Evolutionary conservation across 2,888 invertebrate species (phyloP).

Genomic region (Chrysolina oricalcia): DNA sequence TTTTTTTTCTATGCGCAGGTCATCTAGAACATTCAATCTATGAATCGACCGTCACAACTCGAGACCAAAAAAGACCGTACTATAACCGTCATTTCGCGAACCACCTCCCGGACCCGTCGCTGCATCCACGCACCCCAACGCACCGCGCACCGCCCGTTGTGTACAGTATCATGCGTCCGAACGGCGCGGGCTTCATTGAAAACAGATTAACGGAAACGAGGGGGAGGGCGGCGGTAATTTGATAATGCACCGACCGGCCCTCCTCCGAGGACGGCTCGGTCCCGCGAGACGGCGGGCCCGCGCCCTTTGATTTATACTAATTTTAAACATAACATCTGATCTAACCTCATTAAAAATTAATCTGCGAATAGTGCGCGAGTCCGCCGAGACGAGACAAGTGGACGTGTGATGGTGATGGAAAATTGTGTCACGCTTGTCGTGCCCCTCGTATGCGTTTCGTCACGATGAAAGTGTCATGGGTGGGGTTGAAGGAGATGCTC

Average conservation of each 20-base stretch:
- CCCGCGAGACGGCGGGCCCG: slow-evolving; percentile 63
- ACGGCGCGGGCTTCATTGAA: slow-evolving; percentile 69
- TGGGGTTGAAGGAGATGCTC: neutral
- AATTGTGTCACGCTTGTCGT: slow-evolving; percentile 17
- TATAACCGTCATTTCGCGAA: neutral
- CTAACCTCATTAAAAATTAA: slow-evolving; percentile 72
- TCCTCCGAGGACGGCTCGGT: slow-evolving; percentile 62
- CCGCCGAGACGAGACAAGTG: neutral
- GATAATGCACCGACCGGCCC: slow-evolving; percentile 70
- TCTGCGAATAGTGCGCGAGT: slow-evolving; percentile 61
- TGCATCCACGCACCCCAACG: slow-evolving; percentile 40
- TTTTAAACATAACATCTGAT: slow-evolving; percentile 73
- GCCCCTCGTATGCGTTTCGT: neutral
- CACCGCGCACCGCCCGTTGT: slow-evolving; percentile 46
- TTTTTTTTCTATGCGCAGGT: too few relatives aligned
- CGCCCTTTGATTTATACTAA: slow-evolving; percentile 73
- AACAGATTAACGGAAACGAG: slow-evolving; percentile 71
- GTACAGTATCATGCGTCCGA: slow-evolving; percentile 67
- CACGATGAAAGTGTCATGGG: neutral
- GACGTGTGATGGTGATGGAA: neutral
- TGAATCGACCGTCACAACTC: too few relatives aligned
- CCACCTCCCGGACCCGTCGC: neutral
- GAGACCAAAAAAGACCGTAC: neutral
- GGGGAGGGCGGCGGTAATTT: slow-evolving; percentile 72
- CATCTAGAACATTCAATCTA: too few relatives aligned